A percentile compares a stretch with the other conserved stretches of the same genome.
These are phyloP conservation scores for Dipodomys stephensi DNA, from an alignment of 2,113 vertebrate genomes.

Conservation along the genomic window DNA sequence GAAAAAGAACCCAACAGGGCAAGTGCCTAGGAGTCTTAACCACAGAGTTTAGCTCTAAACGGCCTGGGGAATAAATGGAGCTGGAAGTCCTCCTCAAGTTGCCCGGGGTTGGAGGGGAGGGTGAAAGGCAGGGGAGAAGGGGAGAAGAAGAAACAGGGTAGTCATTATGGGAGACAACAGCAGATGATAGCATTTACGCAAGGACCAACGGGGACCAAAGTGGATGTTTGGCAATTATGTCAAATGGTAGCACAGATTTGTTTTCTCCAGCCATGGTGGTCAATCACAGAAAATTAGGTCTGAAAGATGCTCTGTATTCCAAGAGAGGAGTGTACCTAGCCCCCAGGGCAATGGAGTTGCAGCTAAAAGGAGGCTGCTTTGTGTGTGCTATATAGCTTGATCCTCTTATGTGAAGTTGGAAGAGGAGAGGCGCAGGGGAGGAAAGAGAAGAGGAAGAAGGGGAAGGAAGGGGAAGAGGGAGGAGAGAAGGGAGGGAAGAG, in stretches of 20 bases:
- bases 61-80: not conserved
- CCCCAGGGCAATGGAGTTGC: not conserved
- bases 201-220: constrained; percentile 32
- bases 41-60: constrained; percentile 5
- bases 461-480: not conserved
- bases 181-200: constrained; percentile 45
- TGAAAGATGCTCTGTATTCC: not conserved
- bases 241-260: constrained; percentile 47
- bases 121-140: no score
- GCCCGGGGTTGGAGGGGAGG: not conserved
- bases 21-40: not conserved
- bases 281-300: constrained; percentile 66
- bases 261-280: constrained; percentile 27
- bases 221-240: constrained; percentile 68
- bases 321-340: not conserved
- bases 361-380: not conserved
- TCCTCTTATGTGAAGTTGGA: not conserved
- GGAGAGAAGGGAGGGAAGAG: no score
- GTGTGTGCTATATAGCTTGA: not conserved
- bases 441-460: not conserved
- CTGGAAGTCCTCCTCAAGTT: not conserved
- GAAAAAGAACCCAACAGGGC: not conserved
- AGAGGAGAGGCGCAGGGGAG: no score
- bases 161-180: constrained; percentile 53
- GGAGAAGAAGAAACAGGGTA: no score